These are phyloP conservation scores for Amia ocellicauda DNA, from an alignment of 2,113 vertebrate species.

Conservation along the genomic window DNA sequence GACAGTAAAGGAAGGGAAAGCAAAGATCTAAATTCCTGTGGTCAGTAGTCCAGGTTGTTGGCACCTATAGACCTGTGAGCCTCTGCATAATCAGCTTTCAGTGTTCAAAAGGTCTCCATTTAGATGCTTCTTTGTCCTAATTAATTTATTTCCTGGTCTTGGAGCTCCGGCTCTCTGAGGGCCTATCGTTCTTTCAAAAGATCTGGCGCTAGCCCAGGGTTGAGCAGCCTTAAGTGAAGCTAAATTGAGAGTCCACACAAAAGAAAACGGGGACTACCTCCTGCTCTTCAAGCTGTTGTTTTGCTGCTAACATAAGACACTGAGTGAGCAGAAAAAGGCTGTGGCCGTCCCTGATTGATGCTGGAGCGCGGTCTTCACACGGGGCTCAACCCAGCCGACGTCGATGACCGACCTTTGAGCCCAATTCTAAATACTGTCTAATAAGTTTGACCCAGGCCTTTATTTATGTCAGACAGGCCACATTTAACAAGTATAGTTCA, in stretches of 20 bases:
- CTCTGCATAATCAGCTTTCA: neutral
- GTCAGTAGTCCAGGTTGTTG: neutral
- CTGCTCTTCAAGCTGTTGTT: neutral
- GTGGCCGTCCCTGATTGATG: too few relatives aligned
- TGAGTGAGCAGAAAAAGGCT: too few relatives aligned
- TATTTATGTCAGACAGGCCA: too few relatives aligned
- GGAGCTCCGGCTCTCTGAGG: neutral
- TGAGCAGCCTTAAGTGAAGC: neutral
- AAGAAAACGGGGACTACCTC: neutral
- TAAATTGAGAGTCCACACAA: neutral
- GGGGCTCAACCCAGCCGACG: too few relatives aligned
- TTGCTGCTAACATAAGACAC: neutral
- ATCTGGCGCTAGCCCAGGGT: neutral
- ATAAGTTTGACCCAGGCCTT: too few relatives aligned
- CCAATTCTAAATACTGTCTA: too few relatives aligned
- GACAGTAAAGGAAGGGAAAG: neutral
- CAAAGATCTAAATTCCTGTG: too few relatives aligned
- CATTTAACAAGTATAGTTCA: too few relatives aligned
- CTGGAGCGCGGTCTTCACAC: too few relatives aligned
- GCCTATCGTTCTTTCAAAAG: neutral
- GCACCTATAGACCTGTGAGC: neutral
- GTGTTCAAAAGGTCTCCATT: conserved; percentile 1
- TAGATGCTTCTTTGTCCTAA: neutral
- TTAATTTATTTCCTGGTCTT: neutral
- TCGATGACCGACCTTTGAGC: too few relatives aligned